phyloP scores from a whole-genome alignment of 1,140 invertebrate genomes.

The Bombus balteatus region DNA sequence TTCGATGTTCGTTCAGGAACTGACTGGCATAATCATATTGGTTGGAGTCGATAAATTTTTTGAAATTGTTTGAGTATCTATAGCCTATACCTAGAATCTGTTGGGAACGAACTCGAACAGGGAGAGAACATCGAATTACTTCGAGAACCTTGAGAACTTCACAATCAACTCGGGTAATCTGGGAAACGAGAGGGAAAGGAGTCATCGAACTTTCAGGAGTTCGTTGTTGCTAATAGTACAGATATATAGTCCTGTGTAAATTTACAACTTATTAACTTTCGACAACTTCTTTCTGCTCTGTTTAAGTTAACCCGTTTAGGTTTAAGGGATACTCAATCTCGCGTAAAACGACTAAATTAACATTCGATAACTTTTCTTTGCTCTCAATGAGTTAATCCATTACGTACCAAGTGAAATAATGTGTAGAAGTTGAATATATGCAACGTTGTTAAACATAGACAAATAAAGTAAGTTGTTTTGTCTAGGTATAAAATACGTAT shows the following conservation, averaged over 20 bases:
- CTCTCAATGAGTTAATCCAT: too few species aligned
- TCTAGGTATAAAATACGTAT: too few species aligned
- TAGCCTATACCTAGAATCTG: too few species aligned
- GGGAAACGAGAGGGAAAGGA: constrained; percentile 8
- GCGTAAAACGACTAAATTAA: background rate
- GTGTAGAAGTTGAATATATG: too few species aligned
- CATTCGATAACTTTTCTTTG: background rate
- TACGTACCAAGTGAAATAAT: too few species aligned
- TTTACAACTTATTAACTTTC: background rate
- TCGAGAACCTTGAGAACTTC: constrained; percentile 20
- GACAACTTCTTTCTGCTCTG: background rate
- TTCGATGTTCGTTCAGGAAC: too few species aligned
- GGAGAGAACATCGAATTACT: background rate
- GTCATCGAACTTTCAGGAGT: background rate
- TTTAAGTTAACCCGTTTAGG: too few species aligned
- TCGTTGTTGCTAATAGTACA: background rate
- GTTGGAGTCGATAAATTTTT: background rate
- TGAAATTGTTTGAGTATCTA: background rate
- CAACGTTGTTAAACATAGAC: too few species aligned
- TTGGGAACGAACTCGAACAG: too few species aligned
- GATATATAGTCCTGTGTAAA: too few species aligned
- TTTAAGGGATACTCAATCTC: too few species aligned
- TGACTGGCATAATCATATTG: background rate
- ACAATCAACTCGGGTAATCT: background rate
- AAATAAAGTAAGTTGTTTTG: too few species aligned